These are phyloP conservation scores for Homalodisca vitripennis DNA, from an alignment of 1,140 invertebrate genomes.

Conservation along the genomic window DNA sequence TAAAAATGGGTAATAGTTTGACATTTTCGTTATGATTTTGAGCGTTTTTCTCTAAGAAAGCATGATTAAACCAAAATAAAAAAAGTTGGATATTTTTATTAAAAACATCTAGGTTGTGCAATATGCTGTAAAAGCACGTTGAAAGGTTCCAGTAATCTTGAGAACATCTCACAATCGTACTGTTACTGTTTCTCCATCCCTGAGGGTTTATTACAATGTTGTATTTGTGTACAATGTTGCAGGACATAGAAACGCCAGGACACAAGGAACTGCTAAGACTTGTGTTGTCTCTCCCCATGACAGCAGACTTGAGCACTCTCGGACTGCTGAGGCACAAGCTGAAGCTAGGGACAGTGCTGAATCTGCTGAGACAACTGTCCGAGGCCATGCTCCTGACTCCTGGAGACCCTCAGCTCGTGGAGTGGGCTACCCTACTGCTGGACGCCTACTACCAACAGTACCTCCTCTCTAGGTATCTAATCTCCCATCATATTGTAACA, in stretches of 20 bases:
- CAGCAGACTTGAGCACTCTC: slow-evolving; percentile 46
- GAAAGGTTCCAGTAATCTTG: too few species aligned
- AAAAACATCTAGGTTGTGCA: too few species aligned
- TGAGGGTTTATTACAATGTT: too few species aligned
- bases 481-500: neutral
- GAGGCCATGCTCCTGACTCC: slow-evolving; percentile 51
- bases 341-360: slow-evolving; percentile 54
- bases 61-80: too few species aligned
- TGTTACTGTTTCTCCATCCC: too few species aligned
- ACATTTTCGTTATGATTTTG: too few species aligned
- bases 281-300: slow-evolving; percentile 10
- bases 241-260: slow-evolving; percentile 3
- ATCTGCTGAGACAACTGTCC: slow-evolving; percentile 58
- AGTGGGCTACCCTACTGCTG: slow-evolving; percentile 61
- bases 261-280: slow-evolving; percentile 16
- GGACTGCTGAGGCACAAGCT: slow-evolving; percentile 55
- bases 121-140: too few species aligned
- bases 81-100: too few species aligned
- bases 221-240: too few species aligned
- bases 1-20: too few species aligned
- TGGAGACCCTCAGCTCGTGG: slow-evolving; percentile 57
- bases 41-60: too few species aligned
- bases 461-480: slow-evolving; percentile 52
- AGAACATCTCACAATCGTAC: too few species aligned
- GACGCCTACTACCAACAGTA: slow-evolving; percentile 71